Evolutionary conservation across 2,797 vertebrate genomes (phyloP).

Genomic region (Falco biarmicus): DNA sequence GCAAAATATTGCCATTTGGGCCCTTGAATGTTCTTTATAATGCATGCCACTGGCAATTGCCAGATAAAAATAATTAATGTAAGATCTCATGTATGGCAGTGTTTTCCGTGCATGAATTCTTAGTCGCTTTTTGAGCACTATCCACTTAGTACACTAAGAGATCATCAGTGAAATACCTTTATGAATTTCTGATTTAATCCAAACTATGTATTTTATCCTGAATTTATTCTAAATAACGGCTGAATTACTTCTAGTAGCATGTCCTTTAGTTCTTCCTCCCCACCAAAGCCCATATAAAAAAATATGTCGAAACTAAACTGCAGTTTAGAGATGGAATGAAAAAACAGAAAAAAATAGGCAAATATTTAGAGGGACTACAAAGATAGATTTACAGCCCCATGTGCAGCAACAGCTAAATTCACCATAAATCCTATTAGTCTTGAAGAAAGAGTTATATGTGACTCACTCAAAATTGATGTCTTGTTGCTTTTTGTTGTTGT

Average conservation of each 20-base stretch:
- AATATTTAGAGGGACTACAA: not conserved
- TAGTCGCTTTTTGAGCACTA: not conserved
- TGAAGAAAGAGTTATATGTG: not conserved
- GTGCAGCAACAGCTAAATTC: not conserved
- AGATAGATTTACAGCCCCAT: not conserved
- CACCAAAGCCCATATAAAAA: not conserved
- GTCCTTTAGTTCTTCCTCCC: not conserved
- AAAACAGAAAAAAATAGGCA: not conserved
- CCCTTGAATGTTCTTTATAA: not conserved
- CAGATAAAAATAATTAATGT: not conserved
- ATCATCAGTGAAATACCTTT: not conserved
- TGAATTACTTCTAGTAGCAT: not conserved
- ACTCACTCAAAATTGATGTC: not conserved
- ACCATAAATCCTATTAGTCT: not conserved
- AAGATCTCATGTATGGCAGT: not conserved
- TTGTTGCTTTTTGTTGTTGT: not conserved
- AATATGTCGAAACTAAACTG: not conserved
- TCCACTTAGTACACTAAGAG: not conserved
- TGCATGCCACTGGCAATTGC: not conserved
- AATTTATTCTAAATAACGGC: not conserved
- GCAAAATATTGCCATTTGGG: not conserved
- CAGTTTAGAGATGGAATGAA: not conserved
- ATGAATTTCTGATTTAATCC: not conserved
- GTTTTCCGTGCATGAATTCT: not conserved
- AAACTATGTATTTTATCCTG: not conserved